Base-by-base conservation (phyloP, 2,113 vertebrate genomes). In the Pogona vitticeps region DNA sequence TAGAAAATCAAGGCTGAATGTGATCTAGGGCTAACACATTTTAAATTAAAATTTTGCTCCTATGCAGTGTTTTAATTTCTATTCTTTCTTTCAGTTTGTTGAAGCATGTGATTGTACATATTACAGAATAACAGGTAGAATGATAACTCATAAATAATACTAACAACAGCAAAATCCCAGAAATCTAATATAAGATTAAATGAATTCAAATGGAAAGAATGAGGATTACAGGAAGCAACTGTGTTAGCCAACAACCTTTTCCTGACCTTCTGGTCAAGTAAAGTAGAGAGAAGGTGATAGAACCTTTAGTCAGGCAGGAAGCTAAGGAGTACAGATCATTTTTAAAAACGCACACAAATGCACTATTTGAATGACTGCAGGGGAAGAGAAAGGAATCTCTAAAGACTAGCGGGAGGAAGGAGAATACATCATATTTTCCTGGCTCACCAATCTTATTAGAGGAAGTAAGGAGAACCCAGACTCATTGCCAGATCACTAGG, bases 401-500 rank as follows among this genome's bases (percentile, higher is more conserved):
- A 92, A 96, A 95, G 96, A 93, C 90, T 95, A 93, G 92, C 92
- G 93, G 92, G 92, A 94, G 92, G 93, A 94, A 89, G 96, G 92
- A 95, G 95, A 95, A 87, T 88, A 73, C 92, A 96, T 97, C 85
- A 94, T 94, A 97, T 96, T 97, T 96, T 96, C 96, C 96, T 97
- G 96, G 96, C 95, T 95, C 91, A 87, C 85, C 91, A 95, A 89
- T 76, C 87, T 76, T 83, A 88, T 82, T 82, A 89, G 92, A 94
- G 95, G 95, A 97, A 96, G 94, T 92, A 93, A 95, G 95, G 82
- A 93, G 95, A 96, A 91, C 85, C 93, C 90, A 95, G 82, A 94
- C 80, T 76, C 61, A 80, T 91, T 87, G 96, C 96, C 96, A 96
- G 93, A 96, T 96, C 46, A 82, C 94, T 86, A 89, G 86, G 90